Conservation (phyloP, 2,797 vertebrate genomes). For the Coilia nasus region DNA sequence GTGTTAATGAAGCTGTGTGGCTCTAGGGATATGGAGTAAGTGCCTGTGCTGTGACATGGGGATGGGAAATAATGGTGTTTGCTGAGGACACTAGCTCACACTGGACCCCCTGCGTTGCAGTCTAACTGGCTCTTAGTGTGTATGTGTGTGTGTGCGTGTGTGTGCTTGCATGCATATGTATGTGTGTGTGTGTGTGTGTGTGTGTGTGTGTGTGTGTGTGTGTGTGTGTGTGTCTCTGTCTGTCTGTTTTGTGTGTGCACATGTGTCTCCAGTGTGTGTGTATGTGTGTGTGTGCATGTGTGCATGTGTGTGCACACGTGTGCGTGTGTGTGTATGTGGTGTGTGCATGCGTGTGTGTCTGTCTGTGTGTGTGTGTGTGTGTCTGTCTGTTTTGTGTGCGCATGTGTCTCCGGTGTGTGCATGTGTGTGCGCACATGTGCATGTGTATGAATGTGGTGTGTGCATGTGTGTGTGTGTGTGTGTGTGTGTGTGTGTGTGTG, state of each 20-base stretch:
- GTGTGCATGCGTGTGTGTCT: neutral
- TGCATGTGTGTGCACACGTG: neutral
- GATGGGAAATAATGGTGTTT: neutral
- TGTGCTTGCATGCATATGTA: neutral
- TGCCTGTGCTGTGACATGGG: neutral
- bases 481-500: too few relatives aligned
- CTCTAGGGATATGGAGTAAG: neutral
- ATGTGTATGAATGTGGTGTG: too few relatives aligned
- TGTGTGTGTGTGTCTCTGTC: neutral
- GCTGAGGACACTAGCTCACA: neutral
- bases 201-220: neutral
- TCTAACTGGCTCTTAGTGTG: too few relatives aligned
- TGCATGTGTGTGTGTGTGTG: too few relatives aligned
- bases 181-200: neutral
- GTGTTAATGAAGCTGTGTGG: neutral
- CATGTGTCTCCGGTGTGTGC: too few relatives aligned
- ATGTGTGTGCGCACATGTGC: too few relatives aligned
- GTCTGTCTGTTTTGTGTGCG: neutral
- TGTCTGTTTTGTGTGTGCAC: neutral
- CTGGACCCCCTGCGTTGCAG: too few relatives aligned
- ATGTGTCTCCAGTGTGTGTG: neutral
- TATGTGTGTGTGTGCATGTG: neutral
- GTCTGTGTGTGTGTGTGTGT: constrained; percentile 7
- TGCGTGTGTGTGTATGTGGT: neutral
- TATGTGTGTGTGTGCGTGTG: neutral